Conservation (phyloP, 92 coral and sea anemone species). For the Isaurus tuberculatus region DNA sequence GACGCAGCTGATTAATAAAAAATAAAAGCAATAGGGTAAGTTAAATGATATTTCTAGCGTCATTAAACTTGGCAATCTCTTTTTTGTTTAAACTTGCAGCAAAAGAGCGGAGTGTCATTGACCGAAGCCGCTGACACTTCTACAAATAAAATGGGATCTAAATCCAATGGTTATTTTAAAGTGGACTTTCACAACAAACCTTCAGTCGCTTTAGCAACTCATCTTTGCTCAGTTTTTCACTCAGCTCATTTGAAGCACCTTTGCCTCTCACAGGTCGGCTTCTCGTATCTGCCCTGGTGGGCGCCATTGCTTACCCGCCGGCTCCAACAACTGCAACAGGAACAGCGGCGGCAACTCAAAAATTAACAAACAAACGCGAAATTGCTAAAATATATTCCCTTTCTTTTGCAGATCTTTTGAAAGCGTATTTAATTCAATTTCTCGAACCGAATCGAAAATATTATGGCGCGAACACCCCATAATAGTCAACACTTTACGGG, state of each 20-base stretch:
- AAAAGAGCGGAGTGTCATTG: too few species aligned
- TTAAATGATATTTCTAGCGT: too few species aligned
- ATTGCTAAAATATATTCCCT: background rate
- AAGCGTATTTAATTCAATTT: background rate
- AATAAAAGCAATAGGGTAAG: too few species aligned
- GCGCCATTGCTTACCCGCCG: slow-evolving; percentile 16
- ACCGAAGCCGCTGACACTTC: too few species aligned
- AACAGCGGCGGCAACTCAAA: background rate
- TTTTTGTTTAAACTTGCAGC: too few species aligned
- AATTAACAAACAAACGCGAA: background rate
- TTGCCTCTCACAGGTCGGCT: background rate
- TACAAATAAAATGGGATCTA: too few species aligned
- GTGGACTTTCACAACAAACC: too few species aligned
- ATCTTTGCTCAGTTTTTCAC: slow-evolving; percentile 36
- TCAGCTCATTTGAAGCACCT: slow-evolving; percentile 35
- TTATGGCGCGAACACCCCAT: slow-evolving; percentile 54
- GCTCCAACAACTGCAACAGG: too few species aligned
- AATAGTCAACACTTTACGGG: background rate
- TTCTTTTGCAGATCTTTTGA: background rate
- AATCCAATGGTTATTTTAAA: too few species aligned
- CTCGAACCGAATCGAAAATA: background rate
- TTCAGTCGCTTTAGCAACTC: slow-evolving; percentile 39
- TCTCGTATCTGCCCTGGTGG: slow-evolving; percentile 26
- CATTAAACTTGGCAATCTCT: too few species aligned
- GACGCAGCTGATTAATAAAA: too few species aligned